Evolutionary conservation across 2,113 vertebrate genomes (phyloP), one percentile per base, ranked within the genome.

Genomic region (Podarcis cretensis): DNA sequence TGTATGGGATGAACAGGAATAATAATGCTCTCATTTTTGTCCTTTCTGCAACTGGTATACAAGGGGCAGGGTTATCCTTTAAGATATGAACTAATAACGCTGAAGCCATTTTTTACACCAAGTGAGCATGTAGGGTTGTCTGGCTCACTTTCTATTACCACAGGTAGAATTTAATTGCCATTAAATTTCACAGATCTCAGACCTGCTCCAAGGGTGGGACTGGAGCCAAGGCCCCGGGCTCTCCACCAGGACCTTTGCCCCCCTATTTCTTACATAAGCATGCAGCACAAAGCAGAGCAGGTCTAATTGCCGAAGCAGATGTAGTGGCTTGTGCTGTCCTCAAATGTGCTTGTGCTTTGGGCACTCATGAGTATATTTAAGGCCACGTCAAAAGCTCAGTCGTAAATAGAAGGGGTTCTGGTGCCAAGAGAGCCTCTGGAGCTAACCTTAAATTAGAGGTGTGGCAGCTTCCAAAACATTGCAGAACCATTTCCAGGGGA

Each of bases 361-460:
- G 85, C 30, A 76, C 59, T 20, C 12, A 4, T 8, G 59, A 21
- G 0, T 63, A 0, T 40, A 2, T 91, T 79, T 76, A 76, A 21
- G 88, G 88, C 91, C 90, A 82, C 73, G 14, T 91, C 90, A 89
- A 4, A 82, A 81, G 1, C 83, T 35, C 21, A 12, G 48, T 6
- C 78, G 35, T 65, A 87, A 94, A 85, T 85, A 92, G 81, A 90
- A n/a, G 43, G 65, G 87, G 23, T 30, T 87, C 32, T 37, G 89
- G 48, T 93, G 90, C 81, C 84, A 86, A 8, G 86, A 65, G 77
- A 40, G 81, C 73, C 69, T 20, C 63, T 81, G 91, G 63, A 87
- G 73, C 85, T 91, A 89, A 87, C 90, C 65, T 65, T 86, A 78
- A 91, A 87, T 93, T 91, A 89, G 88, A 83, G 82, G 37, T 86